Conservation (phyloP, 2,888 invertebrate species). For the Bellardia pandia region DNA sequence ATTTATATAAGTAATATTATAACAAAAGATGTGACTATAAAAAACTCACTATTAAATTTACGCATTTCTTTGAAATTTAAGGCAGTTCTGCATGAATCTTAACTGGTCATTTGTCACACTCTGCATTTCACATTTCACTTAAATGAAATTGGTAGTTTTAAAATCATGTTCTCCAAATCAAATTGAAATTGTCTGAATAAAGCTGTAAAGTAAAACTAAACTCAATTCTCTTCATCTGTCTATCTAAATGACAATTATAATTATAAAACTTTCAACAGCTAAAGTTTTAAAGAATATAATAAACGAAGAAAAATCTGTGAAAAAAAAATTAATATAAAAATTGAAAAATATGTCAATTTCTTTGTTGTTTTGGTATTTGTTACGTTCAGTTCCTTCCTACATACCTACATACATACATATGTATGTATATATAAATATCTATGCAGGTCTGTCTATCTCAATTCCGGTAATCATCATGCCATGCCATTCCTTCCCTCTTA, state of each 20-base stretch:
- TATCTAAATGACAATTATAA: slow-evolving; percentile 22
- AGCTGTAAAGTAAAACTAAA: too few relatives aligned
- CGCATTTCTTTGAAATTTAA: too few relatives aligned
- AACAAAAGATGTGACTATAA: too few relatives aligned
- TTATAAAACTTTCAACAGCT: slow-evolving; percentile 11
- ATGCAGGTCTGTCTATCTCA: not conserved
- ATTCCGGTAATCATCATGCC: not conserved
- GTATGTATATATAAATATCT: not conserved
- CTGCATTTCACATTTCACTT: too few relatives aligned
- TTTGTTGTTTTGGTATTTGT: slow-evolving; percentile 3
- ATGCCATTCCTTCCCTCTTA: slow-evolving; percentile 23
- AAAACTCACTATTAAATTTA: too few relatives aligned
- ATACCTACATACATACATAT: not conserved
- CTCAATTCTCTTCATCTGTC: slow-evolving; percentile 2
- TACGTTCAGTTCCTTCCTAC: not conserved
- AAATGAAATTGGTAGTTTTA: too few relatives aligned
- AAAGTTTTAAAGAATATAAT: not conserved
- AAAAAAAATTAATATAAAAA: slow-evolving; percentile 9
- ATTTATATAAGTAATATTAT: too few relatives aligned
- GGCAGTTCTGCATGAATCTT: too few relatives aligned
- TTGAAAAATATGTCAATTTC: slow-evolving; percentile 46
- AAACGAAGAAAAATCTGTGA: not conserved
- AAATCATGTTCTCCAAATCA: too few relatives aligned
- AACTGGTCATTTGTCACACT: too few relatives aligned
- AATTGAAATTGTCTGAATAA: too few relatives aligned